Evolutionary conservation across 1,140 invertebrate genomes (phyloP).

Genomic region (Pachypeltis micranthus): DNA sequence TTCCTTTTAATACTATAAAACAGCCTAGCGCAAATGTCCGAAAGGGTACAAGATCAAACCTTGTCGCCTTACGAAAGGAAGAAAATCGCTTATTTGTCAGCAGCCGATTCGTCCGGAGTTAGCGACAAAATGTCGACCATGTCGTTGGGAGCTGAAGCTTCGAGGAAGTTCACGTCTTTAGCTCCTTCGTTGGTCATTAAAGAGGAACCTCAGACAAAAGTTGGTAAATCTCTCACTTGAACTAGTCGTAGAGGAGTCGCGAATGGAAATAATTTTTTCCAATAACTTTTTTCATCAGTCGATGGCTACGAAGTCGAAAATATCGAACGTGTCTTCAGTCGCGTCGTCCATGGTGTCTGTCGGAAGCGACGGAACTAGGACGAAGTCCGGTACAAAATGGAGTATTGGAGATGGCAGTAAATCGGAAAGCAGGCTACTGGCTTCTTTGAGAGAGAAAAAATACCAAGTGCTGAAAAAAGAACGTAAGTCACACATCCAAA

Average conservation of each 20-base stretch:
- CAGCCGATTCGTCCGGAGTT: background rate
- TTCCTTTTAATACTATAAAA: too few relatives aligned
- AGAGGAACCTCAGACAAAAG: too few relatives aligned
- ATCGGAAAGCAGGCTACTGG: background rate
- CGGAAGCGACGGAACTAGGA: background rate
- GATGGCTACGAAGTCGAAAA: background rate
- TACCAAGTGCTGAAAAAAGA: background rate
- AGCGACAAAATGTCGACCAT: background rate
- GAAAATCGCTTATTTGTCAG: background rate
- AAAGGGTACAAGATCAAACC: background rate
- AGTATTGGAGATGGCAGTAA: background rate
- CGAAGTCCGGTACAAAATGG: background rate
- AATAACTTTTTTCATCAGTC: too few relatives aligned
- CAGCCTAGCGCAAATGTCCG: background rate
- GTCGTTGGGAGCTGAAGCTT: background rate
- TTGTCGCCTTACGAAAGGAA: background rate
- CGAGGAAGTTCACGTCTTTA: too few relatives aligned
- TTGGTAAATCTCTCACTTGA: too few relatives aligned
- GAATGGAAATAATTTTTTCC: too few relatives aligned
- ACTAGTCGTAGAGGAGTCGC: too few relatives aligned
- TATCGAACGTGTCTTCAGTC: background rate
- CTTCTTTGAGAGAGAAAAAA: background rate
- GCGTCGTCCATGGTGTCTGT: background rate
- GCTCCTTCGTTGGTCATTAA: too few relatives aligned
- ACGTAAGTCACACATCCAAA: too few relatives aligned